Evolutionary conservation across 2,797 vertebrate genomes (phyloP).

Genomic region (Cercopithecus petaurista): DNA sequence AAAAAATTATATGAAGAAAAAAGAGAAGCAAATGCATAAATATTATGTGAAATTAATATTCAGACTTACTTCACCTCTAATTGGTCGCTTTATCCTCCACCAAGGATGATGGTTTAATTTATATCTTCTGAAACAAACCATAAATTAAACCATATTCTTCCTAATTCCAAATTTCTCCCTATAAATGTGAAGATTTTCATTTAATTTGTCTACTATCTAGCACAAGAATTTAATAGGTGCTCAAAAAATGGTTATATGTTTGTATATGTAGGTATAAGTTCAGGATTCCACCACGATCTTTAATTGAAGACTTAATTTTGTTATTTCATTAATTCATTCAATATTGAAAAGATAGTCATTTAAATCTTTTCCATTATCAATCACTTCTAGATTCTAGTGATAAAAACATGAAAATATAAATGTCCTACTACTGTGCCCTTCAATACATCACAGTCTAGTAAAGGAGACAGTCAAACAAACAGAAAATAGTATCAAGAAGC

Average conservation of each 20-base stretch:
- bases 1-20: not conserved
- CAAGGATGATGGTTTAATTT: not conserved
- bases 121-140: not conserved
- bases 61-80: not conserved
- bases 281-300: not conserved
- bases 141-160: not conserved
- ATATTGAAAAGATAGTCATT: not conserved
- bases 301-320: not conserved
- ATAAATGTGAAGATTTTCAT: not conserved
- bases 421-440: not conserved
- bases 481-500: not conserved
- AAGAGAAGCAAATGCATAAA: not conserved
- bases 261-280: not conserved
- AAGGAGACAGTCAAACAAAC: not conserved
- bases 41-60: not conserved
- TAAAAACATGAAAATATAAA: not conserved
- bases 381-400: not conserved
- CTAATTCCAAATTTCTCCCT: not conserved
- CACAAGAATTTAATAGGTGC: not conserved
- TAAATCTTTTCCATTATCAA: not conserved
- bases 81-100: not conserved
- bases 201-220: not conserved
- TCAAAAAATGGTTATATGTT: not conserved
- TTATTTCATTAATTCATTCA: not conserved
- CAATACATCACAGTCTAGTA: not conserved